Evolutionary conservation across 2,797 vertebrate genomes (phyloP).

Genomic region (Botia almorhae): DNA sequence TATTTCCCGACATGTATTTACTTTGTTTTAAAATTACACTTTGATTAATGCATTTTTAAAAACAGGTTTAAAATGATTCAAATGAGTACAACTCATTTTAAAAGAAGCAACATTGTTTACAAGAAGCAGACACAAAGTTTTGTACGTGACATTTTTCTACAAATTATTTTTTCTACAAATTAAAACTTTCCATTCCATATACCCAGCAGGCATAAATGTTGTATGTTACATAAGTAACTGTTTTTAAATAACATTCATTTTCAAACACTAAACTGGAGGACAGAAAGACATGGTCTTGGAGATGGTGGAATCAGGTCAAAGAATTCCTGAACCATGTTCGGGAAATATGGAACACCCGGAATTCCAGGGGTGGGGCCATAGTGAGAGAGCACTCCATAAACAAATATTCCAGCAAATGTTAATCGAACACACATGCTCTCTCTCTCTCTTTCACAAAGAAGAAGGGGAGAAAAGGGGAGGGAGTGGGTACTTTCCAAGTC

Average conservation of each 20-base stretch:
- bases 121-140: no score
- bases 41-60: no score
- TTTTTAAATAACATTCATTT: neutral
- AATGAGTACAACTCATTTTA: no score
- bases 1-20: neutral
- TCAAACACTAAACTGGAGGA: neutral
- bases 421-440: slow-evolving; percentile 67
- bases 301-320: slow-evolving; percentile 54
- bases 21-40: neutral
- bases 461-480: slow-evolving; percentile 51
- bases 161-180: no score
- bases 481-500: slow-evolving; percentile 59
- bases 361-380: slow-evolving; percentile 60
- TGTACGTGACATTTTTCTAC: no score
- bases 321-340: slow-evolving; percentile 59
- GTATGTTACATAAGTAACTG: neutral
- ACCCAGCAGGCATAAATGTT: neutral
- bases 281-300: slow-evolving; percentile 5
- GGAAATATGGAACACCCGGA: slow-evolving; percentile 60
- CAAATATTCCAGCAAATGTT: slow-evolving; percentile 65
- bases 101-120: neutral
- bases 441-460: slow-evolving; percentile 56
- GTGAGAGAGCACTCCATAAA: slow-evolving; percentile 61
- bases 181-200: no score
- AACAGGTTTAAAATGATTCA: neutral